Evolutionary conservation across 2,797 vertebrate genomes (phyloP), one percentile per base, ranked within the genome.

Genomic region (Neosilurus mollespiculum): DNA sequence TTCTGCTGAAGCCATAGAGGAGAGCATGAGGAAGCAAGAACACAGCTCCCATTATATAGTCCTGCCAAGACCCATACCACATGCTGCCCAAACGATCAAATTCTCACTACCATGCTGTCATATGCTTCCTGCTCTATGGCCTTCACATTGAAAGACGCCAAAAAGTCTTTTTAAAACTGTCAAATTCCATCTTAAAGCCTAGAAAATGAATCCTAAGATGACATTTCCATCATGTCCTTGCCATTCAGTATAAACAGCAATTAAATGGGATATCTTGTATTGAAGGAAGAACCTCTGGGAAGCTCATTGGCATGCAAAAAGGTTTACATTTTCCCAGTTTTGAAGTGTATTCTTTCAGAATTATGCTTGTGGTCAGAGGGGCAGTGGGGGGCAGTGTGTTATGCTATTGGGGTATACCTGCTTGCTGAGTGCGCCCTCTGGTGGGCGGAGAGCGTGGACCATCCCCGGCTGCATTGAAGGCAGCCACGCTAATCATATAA

Each of bases 381-480:
- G 66, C 30, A 59, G 7, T 22, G n/a, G 22, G 53, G 70, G 24
- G 51, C 24, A 65, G 16, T 2, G 54, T 49, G 37, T 76, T n/a
- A 7, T 37, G 30, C 15, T 69, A 22, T 34, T 2, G 8, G 3
- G 9, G 11, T 24, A 87, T 90, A 98, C 97, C 97, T 95, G 97
- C 98, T 97, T 98, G 97, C 93, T 97, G 97, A 37, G 98, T 99
- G 92, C 95, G 95, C 87, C 95, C 96, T 90, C 91, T 93, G 89
- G 96, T 94, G 0, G 97, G 93, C 64, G 91, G 4, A 85, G 96
- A 97, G 82, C 95, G 95, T 0, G 98, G 98, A 0, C 98, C 97
- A 0, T 99, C 98, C 4, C 98, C 98, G 0, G 98, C 98, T 0
- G 97, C 96, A 0, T 99, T 99, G 92, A 99, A 99, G 85, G 97